A percentile compares a stretch with the other conserved stretches of the same genome.
Conservation (phyloP, 2,113 vertebrate species). For the Mohoua ochrocephala region DNA sequence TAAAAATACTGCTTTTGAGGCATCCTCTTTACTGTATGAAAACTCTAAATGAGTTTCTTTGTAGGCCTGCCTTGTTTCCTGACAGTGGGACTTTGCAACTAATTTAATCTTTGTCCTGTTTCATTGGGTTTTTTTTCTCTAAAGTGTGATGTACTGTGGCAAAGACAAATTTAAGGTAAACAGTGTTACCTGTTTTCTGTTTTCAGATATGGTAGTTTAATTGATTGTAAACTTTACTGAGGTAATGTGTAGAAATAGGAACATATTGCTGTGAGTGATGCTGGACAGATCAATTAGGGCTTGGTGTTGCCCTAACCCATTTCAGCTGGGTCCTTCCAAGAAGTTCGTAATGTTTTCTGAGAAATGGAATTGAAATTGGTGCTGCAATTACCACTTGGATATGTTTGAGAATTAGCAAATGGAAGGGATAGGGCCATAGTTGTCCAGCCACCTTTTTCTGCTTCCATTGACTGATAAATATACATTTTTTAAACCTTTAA, state of each 20-base stretch:
- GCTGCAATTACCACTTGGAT: not conserved
- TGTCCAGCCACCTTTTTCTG: not conserved
- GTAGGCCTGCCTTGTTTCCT: not conserved
- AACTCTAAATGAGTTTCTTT: not conserved
- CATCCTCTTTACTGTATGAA: not conserved
- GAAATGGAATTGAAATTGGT: constrained; percentile 1
- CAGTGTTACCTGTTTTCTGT: not conserved
- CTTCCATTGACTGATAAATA: not conserved
- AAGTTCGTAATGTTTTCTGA: not conserved
- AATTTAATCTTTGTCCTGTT: not conserved
- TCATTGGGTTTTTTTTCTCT: accelerated
- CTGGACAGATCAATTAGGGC: not conserved
- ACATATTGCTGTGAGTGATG: not conserved
- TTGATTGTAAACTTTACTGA: not conserved
- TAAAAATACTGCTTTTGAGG: not conserved
- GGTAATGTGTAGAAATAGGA: not conserved
- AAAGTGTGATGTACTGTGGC: not conserved
- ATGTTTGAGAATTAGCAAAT: not conserved
- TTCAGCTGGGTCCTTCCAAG: not conserved
- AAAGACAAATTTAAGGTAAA: not conserved
- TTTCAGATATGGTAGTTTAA: not conserved
- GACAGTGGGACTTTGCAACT: not conserved
- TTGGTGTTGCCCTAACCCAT: not conserved
- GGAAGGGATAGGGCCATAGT: not conserved
- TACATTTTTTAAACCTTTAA: not conserved